Base-by-base conservation (phyloP, 2,888 invertebrate species). In the Miltochrista miniata region DNA sequence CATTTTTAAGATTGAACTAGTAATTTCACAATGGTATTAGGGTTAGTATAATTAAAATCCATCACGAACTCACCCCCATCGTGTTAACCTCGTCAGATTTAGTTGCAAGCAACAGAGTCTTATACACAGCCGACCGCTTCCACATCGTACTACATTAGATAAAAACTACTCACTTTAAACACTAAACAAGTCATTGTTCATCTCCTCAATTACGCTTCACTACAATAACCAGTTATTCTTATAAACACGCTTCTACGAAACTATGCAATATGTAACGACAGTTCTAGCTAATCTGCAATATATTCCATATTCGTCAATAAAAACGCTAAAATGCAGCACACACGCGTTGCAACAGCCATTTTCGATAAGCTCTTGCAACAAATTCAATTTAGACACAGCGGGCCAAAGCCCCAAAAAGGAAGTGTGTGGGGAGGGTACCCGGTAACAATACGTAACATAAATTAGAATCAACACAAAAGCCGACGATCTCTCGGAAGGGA, bases 381-480 rank as follows among this genome's bases (percentile, higher is more conserved):
- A 87, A 88, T 85, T 84, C 81, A 83, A 86, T 81, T 82, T 80
- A 73, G 75, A 79, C 78, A 72, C 68, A 81, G 64, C 70, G 76
- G 76, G 74, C 79, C 81, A 70, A 74, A 82, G 84, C 81, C 89
- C 86, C 83, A 72, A 79, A 76, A 81, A 85, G 85, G 86, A 87
- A 85, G 83, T 80, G 83, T 85, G 88, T 85, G 87, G 89, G 87
- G 89, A 85, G 87, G 83, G 87, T 78, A 79, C 80, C 76, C 76
- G 72, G 73, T 72, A 78, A 72, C 76, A 90, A 90, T 90, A 81
- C 89, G 85, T 82, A 82, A 90, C 90, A 90, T 91, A 91, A 90
- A 90, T 91, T 90, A 90, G 88, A 89, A 85, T 81, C 86, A 82
- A 85, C 86, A 91, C 88, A 90, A 91, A 90, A 85, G 89, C 75